Conservation (phyloP, 2,797 vertebrate species). For the Hyperoplus lanceolatus region DNA sequence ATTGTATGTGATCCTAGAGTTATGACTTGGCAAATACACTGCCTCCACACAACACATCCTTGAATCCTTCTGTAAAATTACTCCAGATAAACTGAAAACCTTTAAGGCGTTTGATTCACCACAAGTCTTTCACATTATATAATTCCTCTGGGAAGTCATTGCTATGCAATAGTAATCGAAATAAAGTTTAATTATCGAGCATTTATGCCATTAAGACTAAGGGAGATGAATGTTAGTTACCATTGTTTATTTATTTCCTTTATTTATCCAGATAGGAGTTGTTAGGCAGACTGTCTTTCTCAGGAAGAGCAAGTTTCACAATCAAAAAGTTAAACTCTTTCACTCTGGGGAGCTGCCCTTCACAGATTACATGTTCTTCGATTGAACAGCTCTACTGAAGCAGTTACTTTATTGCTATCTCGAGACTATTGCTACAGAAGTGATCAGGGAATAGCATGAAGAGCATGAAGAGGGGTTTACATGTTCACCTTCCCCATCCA, state of each 20-base stretch:
- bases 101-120: neutral
- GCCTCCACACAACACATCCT: conserved; percentile 2
- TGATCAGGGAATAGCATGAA: neutral
- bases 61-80: neutral
- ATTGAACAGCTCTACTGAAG: conserved; percentile 46
- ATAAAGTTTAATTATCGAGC: conserved; percentile 23
- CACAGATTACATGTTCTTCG: conserved; percentile 38
- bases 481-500: conserved; percentile 41
- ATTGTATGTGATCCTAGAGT: conserved; percentile 6
- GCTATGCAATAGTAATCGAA: neutral
- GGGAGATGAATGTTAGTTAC: neutral
- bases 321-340: conserved; percentile 48
- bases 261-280: conserved; percentile 20
- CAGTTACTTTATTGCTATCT: conserved; percentile 23
- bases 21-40: neutral
- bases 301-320: conserved; percentile 35
- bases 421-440: conserved; percentile 10
- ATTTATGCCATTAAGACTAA: conserved; percentile 14
- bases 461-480: neutral
- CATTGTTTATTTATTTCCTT: neutral
- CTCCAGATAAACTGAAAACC: conserved; percentile 24
- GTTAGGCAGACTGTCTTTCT: conserved; percentile 22
- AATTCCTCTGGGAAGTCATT: conserved; percentile 3
- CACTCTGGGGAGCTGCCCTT: conserved; percentile 41
- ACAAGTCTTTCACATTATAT: neutral